These are phyloP conservation scores for Nematolebias whitei DNA, from an alignment of 2,113 vertebrate genomes.

Conservation along the genomic window DNA sequence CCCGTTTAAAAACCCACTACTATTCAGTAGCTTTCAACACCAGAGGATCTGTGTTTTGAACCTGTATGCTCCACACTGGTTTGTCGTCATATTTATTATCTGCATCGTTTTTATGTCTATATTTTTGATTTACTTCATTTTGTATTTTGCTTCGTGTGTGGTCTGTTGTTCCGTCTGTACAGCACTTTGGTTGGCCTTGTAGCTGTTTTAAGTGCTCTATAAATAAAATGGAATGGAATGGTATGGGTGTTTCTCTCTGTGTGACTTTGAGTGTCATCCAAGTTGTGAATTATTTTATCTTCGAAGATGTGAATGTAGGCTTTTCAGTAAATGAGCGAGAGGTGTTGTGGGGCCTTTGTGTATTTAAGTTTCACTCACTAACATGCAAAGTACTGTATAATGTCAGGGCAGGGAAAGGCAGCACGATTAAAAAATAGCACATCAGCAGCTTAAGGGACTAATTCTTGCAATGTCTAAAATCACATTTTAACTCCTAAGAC, in stretches of 20 bases:
- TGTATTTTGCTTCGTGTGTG: too few relatives aligned
- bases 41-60: too few relatives aligned
- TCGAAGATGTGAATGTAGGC: neutral
- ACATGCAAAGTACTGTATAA: slow-evolving; percentile 4
- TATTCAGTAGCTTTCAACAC: too few relatives aligned
- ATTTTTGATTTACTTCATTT: too few relatives aligned
- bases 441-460: slow-evolving; percentile 18
- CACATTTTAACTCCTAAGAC: slow-evolving; percentile 36
- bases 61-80: too few relatives aligned
- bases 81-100: too few relatives aligned
- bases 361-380: neutral
- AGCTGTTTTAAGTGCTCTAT: too few relatives aligned
- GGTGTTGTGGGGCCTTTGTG: neutral
- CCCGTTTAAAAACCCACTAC: too few relatives aligned
- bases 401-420: slow-evolving; percentile 23
- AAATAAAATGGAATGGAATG: too few relatives aligned
- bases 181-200: too few relatives aligned
- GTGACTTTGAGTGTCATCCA: slow-evolving; percentile 1
- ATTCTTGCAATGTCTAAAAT: slow-evolving; percentile 40
- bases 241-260: slow-evolving; percentile 1
- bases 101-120: too few relatives aligned
- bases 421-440: slow-evolving; percentile 34
- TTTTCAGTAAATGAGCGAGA: neutral
- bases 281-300: slow-evolving; percentile 14
- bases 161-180: too few relatives aligned